A percentile compares a stretch with the other conserved stretches of the same genome.
phyloP scores from a whole-genome alignment of 2,797 vertebrate genomes.

The Manis pentadactyla region DNA sequence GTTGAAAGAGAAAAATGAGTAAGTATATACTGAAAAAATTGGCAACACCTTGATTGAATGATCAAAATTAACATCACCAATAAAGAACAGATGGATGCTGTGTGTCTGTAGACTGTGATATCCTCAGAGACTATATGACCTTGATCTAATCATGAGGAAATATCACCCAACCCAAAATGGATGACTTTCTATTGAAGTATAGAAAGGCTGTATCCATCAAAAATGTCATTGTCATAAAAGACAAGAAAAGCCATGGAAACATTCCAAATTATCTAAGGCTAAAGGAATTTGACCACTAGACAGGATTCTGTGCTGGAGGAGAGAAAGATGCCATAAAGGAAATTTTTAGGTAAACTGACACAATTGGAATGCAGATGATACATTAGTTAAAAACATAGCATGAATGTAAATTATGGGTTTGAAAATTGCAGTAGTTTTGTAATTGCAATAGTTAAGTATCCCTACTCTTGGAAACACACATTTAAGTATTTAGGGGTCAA shows the following conservation, averaged over 20 bases:
- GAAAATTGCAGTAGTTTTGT: neutral
- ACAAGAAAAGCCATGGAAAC: neutral
- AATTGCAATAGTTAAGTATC: neutral
- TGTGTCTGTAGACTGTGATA: neutral
- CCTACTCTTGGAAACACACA: neutral
- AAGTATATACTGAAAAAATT: conserved; percentile 24
- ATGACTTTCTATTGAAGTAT: neutral
- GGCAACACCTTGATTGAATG: neutral
- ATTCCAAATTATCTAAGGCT: neutral
- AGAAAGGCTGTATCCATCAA: neutral
- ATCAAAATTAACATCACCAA: neutral
- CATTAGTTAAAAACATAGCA: neutral
- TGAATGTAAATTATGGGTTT: neutral
- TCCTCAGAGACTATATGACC: neutral
- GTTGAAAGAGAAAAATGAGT: neutral
- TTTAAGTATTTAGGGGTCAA: neutral
- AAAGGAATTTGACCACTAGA: neutral
- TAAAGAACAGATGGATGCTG: neutral
- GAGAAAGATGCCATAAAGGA: neutral
- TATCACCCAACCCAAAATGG: neutral
- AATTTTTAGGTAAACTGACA: neutral
- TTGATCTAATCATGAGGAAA: neutral
- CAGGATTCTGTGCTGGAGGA: neutral
- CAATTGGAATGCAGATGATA: neutral
- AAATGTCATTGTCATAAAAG: neutral